Base-by-base conservation (phyloP, 1,140 invertebrate genomes). In the Temnothorax nylanderi region DNA sequence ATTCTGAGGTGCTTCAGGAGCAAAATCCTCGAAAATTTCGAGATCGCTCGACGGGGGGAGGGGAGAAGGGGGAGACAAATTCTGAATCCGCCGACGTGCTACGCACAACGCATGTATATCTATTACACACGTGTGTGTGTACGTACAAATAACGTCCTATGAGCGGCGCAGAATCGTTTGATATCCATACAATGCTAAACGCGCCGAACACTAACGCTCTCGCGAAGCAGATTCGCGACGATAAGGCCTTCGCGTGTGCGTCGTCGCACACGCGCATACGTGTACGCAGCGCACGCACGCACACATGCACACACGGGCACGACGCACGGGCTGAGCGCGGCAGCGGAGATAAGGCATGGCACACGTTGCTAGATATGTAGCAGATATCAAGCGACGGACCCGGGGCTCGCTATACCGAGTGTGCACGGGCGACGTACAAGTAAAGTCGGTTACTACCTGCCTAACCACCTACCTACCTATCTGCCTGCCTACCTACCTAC, bases 291-390 rank as follows among this genome's bases (percentile, higher is more conserved):
- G n/a, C 16, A 0, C 41, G 8, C 49, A 47, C 64, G 49, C 62
- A 72, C 82, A 0, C 37, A 69, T 51, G 56, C 77, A 81, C 26
- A 78, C 54, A 51, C 47, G 11, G n/a, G 72, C 32, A 26, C 62
- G 76, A 87, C 41, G 64, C 81, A 89, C 89, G 72, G 88, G 85
- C 87, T 85, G 91, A 90, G 75, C 90, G 85, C 90, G 84, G 90
- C 86, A 88, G 87, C 90, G 86, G 65, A 93, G 92, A 93, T 93
- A 93, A 93, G 93, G 89, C 92, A 91, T 93, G 91, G 89, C 92
- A 92, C 91, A 93, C 92, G 92, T 93, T 93, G 91, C 91, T 92
- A 92, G 92, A 93, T 93, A 93, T 91, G 89, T 92, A 90, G 81
- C 90, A 87, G 92, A 93, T 93, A 93, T 89, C 85, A 90, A 88